Base-by-base conservation (phyloP, 2,797 vertebrate genomes). In the Chaetodon trifasciatus region DNA sequence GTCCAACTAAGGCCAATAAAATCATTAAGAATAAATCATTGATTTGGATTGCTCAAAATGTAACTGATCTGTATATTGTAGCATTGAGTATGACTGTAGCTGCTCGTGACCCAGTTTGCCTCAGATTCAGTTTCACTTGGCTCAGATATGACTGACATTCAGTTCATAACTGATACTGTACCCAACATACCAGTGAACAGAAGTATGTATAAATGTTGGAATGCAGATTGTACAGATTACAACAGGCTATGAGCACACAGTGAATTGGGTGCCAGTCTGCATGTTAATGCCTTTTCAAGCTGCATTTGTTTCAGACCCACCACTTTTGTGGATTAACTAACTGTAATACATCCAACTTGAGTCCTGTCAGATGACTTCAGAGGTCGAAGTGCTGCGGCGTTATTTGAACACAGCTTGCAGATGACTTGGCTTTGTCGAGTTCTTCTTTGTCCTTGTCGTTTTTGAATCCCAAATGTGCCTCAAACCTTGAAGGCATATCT, bases 271-370 rank as follows among this genome's bases (percentile, higher is more conserved):
- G 49, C 40, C 80, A 47, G 37, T 46, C 79, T 67, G 50, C 24
- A 55, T 55, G 55, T 75, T 58, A 39, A 64, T 49, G 35, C 24
- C 56, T 67, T 63, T 79, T 73, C 64, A 65, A 73, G 17, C 67
- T 53, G 28, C 61, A 42, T 58, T 70, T 70, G 13, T 78, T 78
- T 75, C 62, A 55, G 44, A 71, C 17, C 16, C 15, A 50, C 57
- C 49, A 37, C 23, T 55, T 28, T 75, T 21, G 28, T 32, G 35
- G 42, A 71, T 67, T 11, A 32, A 32, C 28, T 6, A 55, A 62
- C n/a, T 79, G 15, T 13, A 65, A 57, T 66, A 7, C 19, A 49
- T 44, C 62, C 56, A 56, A 13, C 44, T 60, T 70, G 53, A 55
- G 16, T 64, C 55, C 53, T 52, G 37, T 52, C 19, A 16, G 23